Evolutionary conservation across 2,113 vertebrate species (phyloP).

Genomic region (Cervus canadensis): DNA sequence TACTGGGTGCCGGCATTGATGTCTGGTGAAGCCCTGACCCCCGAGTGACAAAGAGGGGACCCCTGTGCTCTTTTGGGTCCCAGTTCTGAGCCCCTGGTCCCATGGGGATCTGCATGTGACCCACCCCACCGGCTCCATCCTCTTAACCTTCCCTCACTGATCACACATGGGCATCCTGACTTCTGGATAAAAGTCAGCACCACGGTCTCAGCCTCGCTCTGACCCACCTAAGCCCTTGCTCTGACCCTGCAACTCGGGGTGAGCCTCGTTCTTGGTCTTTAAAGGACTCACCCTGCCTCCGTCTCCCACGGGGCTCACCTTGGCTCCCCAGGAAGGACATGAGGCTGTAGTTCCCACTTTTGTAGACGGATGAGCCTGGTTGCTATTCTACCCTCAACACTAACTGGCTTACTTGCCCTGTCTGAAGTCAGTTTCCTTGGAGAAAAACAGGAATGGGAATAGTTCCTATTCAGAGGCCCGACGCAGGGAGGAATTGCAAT

Average conservation of each 20-base stretch:
- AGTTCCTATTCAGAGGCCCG: not conserved
- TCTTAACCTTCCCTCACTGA: accelerated
- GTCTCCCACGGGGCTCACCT: accelerated
- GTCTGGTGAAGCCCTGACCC: too few relatives aligned
- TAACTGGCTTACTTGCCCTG: accelerated
- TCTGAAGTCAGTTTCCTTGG: not conserved
- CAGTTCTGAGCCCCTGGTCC: not conserved
- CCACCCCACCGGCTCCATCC: accelerated
- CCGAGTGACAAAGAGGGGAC: not conserved
- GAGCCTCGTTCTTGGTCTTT: not conserved
- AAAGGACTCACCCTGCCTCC: not conserved
- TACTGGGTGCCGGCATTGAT: accelerated
- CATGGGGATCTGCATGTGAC: accelerated
- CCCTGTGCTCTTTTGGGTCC: not conserved
- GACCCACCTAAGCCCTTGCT: not conserved
- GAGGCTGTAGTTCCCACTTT: not conserved
- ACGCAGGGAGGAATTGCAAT: accelerated
- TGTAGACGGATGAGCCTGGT: accelerated
- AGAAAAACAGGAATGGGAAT: too few relatives aligned
- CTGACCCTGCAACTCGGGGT: not conserved
- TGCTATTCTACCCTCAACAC: too few relatives aligned
- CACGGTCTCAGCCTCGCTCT: accelerated
- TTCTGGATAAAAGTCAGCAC: accelerated
- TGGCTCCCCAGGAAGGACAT: not conserved
- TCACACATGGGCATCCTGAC: accelerated